Evolutionary conservation across 2,797 vertebrate genomes (phyloP).

Genomic region (Pipistrellus kuhlii): DNA sequence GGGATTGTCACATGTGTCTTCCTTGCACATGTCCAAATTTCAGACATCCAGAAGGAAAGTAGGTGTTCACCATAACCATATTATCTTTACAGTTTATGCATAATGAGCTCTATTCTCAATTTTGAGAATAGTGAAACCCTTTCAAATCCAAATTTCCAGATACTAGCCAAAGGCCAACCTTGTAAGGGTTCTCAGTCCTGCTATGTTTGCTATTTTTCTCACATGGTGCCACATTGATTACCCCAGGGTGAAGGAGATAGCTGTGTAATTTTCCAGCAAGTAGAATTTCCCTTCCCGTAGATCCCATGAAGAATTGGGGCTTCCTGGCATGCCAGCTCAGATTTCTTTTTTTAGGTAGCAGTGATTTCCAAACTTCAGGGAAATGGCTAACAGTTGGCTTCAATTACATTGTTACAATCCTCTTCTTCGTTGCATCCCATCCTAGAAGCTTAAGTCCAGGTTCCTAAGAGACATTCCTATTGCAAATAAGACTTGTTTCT

Average conservation of each 20-base stretch:
- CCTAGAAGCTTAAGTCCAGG: not conserved
- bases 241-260: not conserved
- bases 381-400: not conserved
- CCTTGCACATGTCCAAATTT: not conserved
- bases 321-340: constrained; percentile 17
- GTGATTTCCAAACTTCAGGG: not conserved
- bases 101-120: not conserved
- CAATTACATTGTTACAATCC: not conserved
- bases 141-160: not conserved
- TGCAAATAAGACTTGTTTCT: not conserved
- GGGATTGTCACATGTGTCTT: not conserved
- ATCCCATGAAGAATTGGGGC: not conserved
- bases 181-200: not conserved
- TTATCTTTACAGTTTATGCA: not conserved
- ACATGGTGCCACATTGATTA: not conserved
- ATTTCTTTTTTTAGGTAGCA: not conserved
- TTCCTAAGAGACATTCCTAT: not conserved
- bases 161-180: not conserved
- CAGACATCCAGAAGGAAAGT: not conserved
- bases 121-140: not conserved
- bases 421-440: not conserved
- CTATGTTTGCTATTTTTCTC: not conserved
- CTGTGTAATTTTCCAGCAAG: not conserved
- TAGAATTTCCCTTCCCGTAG: not conserved
- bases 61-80: not conserved